Evolutionary conservation across 2,888 invertebrate genomes (phyloP).

Genomic region (Pristionchus fissidentatus): DNA sequence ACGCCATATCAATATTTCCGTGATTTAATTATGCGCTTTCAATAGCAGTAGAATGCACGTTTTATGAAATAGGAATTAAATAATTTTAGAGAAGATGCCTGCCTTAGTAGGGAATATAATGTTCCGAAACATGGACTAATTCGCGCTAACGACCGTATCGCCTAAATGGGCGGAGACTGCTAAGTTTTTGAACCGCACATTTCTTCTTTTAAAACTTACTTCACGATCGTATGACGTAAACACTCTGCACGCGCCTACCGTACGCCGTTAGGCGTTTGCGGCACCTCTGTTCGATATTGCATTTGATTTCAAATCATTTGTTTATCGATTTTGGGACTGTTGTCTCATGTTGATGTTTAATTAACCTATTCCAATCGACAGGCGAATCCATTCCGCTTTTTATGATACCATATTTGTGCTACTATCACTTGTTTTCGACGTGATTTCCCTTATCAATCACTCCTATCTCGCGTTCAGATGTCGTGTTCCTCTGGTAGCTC

Average conservation of each 20-base stretch:
- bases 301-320: not conserved
- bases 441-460: not conserved
- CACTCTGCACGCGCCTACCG: not conserved
- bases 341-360: not conserved
- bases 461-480: conserved; percentile 50
- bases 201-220: too few relatives aligned
- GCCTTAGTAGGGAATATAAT: too few relatives aligned
- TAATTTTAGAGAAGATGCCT: too few relatives aligned
- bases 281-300: not conserved
- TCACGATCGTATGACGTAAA: not conserved
- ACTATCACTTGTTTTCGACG: not conserved
- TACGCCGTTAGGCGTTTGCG: not conserved
- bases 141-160: too few relatives aligned
- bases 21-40: too few relatives aligned
- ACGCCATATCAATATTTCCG: too few relatives aligned
- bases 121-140: too few relatives aligned
- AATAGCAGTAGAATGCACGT: too few relatives aligned
- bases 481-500: conserved; percentile 64
- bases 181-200: too few relatives aligned
- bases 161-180: too few relatives aligned
- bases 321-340: not conserved
- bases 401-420: not conserved
- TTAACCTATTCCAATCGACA: not conserved
- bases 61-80: too few relatives aligned
- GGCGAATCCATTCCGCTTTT: not conserved